These are phyloP conservation scores for Linyphia triangularis DNA, from an alignment of 2,888 invertebrate genomes.

Conservation along the genomic window DNA sequence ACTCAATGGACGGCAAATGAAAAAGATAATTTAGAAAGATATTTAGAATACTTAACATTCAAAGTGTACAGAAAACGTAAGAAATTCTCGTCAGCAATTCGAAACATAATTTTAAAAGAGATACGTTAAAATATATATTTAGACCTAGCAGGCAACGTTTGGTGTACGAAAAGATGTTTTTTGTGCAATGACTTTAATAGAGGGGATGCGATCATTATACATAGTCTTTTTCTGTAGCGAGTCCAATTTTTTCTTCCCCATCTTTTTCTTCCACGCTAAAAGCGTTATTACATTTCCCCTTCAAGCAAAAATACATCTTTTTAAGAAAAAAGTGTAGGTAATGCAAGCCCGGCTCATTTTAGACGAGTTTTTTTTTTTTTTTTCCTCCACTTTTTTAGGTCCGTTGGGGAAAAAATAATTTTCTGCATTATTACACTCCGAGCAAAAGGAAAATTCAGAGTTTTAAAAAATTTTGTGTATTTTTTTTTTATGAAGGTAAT, in stretches of 20 bases:
- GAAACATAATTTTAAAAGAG: slow-evolving; percentile 24
- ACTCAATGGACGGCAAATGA: too few species aligned
- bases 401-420: slow-evolving; percentile 63
- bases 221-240: slow-evolving; percentile 24
- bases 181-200: slow-evolving; percentile 64
- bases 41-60: too few species aligned
- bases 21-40: too few species aligned
- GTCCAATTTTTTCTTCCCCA: slow-evolving; percentile 49
- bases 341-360: slow-evolving; percentile 72
- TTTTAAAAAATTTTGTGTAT: background rate
- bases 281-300: slow-evolving; percentile 66
- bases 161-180: slow-evolving; percentile 56
- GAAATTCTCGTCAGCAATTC: slow-evolving; percentile 43
- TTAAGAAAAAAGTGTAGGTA: slow-evolving; percentile 60
- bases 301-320: slow-evolving; percentile 57
- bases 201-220: slow-evolving; percentile 63
- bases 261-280: slow-evolving; percentile 52
- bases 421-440: slow-evolving; percentile 71
- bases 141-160: slow-evolving; percentile 24
- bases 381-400: slow-evolving; percentile 32
- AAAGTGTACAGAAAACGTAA: too few species aligned
- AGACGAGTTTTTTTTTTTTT: slow-evolving; percentile 41
- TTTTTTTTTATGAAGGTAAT: slow-evolving; percentile 3
- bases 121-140: background rate
- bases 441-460: slow-evolving; percentile 29